phyloP scores from a whole-genome alignment of 2,113 vertebrate species.

The Zosterops lateralis region DNA sequence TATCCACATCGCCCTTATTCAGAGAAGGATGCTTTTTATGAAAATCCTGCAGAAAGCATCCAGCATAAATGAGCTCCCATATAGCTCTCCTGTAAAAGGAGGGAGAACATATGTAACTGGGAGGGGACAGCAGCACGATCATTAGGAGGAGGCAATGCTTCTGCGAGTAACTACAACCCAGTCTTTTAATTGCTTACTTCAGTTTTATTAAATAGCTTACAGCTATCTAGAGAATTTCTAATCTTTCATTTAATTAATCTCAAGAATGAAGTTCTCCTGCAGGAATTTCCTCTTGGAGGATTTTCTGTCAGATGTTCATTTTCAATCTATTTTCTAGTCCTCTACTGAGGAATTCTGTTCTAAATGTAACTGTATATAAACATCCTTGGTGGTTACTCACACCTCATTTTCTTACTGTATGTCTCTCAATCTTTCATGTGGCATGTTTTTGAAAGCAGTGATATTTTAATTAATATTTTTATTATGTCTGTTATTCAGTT shows the following conservation, averaged over 20 bases:
- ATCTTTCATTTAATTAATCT: conserved; percentile 61
- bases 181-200: conserved; percentile 59
- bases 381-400: not conserved
- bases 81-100: not conserved
- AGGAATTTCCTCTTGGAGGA: conserved; percentile 46
- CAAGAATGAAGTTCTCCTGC: conserved; percentile 45
- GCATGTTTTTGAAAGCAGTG: not conserved
- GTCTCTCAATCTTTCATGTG: not conserved
- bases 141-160: not conserved
- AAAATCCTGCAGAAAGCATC: conserved; percentile 10
- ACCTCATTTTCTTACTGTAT: not conserved
- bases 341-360: not conserved
- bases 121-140: not conserved
- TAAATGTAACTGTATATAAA: not conserved
- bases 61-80: not conserved
- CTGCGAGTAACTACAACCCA: not conserved
- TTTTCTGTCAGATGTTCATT: not conserved
- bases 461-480: not conserved
- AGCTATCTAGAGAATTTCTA: conserved; percentile 59
- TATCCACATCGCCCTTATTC: not conserved
- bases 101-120: not conserved
- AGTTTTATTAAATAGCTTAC: conserved; percentile 60
- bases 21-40: not conserved
- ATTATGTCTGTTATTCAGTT: not conserved
- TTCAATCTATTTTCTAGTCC: not conserved